Evolutionary conservation across 2,888 invertebrate species (phyloP), one percentile per base, ranked within the genome.

Genomic region (Criorhina ranunculi): DNA sequence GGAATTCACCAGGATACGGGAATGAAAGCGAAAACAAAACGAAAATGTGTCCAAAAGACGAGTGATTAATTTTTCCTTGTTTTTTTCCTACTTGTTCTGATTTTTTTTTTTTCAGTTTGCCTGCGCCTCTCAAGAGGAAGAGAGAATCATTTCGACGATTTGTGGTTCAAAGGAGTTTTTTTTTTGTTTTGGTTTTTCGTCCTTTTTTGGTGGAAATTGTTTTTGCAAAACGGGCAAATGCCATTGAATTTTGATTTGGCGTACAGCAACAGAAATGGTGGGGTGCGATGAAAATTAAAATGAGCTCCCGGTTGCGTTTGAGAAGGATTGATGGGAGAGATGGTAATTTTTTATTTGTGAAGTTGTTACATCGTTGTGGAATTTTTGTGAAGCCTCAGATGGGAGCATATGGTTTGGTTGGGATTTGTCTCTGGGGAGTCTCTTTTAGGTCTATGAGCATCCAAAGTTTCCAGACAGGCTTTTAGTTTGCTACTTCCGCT

Each of bases 1-100:
- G 80, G 80, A 80, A 85, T 76, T 59, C 70, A 60, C 24, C 78
- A 73, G 67, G 62, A 75, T 33, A 66, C 64, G 44, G 40, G 67
- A 67, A 75, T 75, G 85, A 79, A 79, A 70, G 75, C 55, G 79
- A 79, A 83, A 75, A 85, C 79, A 85, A 85, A 79, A 85, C 79
- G 85, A 76, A 75, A 79, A 85, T 79, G 79, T 80, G 80, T 85
- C 85, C 80, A 85, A 80, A 76, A 66, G 80, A 70, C 80, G 85
- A 80, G 75, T 80, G 85, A 85, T 85, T 85, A 80, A 79, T 79
- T 85, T 79, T 85, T 73, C 15, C 15, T 69, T 75, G 15, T 55
- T 67, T 69, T 55, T 78, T 46, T n/a, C n/a, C 55, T 59, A 31
- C 31, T 55, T 55, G 44, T 64, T 46, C 33, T 31, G 37, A 24